Conservation (phyloP, 2,113 vertebrate species). For the Thunnus maccoyii region DNA sequence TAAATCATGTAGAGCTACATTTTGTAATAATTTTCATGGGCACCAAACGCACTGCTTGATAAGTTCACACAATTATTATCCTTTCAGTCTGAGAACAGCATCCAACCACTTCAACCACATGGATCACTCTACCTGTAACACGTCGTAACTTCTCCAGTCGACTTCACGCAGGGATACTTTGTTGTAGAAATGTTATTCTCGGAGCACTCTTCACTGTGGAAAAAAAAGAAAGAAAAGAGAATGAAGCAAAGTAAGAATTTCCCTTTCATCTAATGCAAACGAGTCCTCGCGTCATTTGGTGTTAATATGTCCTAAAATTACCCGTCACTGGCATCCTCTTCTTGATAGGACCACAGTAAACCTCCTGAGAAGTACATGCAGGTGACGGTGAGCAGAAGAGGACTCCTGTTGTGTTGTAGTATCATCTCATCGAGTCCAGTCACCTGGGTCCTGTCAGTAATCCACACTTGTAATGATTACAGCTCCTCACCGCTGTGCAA, state of each 20-base stretch:
- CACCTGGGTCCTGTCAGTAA: slow-evolving; percentile 39
- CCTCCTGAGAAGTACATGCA: slow-evolving; percentile 84
- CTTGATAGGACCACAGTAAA: slow-evolving; percentile 90
- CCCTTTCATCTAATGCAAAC: not conserved
- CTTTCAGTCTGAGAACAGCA: not conserved
- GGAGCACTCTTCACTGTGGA: slow-evolving; percentile 89
- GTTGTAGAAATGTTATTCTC: slow-evolving; percentile 93
- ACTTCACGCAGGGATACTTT: slow-evolving; percentile 92
- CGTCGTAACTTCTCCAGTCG: slow-evolving; percentile 91
- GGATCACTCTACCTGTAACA: slow-evolving; percentile 90
- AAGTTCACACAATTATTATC: not conserved
- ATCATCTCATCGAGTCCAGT: slow-evolving; percentile 75
- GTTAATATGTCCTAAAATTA: slow-evolving; percentile 39
- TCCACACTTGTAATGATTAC: slow-evolving; percentile 33
- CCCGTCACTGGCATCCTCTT: slow-evolving; percentile 89
- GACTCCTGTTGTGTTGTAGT: slow-evolving; percentile 50
- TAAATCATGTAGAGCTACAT: not conserved
- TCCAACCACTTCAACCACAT: not conserved
- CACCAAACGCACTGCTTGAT: not conserved
- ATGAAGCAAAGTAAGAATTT: not conserved
- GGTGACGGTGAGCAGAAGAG: slow-evolving; percentile 75
- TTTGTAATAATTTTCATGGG: not conserved
- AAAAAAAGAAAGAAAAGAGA: not conserved
- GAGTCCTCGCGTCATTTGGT: not conserved
- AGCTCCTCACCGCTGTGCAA: slow-evolving; percentile 14